Base-by-base conservation (phyloP, 2,888 invertebrate species). In the Coremacera marginata region DNA sequence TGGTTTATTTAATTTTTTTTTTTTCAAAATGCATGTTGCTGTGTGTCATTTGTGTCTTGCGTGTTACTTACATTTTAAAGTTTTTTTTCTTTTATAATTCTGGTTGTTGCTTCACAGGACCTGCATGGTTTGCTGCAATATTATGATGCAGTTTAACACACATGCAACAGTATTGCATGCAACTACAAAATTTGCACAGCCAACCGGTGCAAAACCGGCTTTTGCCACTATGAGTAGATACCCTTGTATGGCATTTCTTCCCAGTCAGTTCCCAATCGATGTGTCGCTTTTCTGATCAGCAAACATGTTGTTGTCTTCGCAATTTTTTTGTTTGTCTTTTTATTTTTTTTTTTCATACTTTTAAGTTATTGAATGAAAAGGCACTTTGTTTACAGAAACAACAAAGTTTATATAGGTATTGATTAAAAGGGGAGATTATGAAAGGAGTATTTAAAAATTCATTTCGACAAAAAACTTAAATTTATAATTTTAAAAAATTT, bases 221-320 rank as follows among this genome's bases (percentile, higher is more conserved):
- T 62, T 44, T 22, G 72, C 44, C 62, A 34, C 44, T 68, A n/a
- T n/a, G n/a, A n/a, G n/a, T n/a, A n/a, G 68, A n/a, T 60, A 49
- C 72, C 25, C 71, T 71, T 71, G 37, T 49, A 60, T 49, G 72
- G 62, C 62, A 62, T 72, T 72, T 72, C 72, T 62, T 62, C 37
- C 37, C 37, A 60, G 44, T 44, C 37, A 60, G 44, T 44, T 62
- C 49, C 49, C 27, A 14, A 19, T 63, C 31, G 57, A 60, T 9
- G 22, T 27, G 57, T 27, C 57, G 22, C 25, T 22, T 60, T 60
- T 60, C 25, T 60, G 57, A 60, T 60, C 57, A 60, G 25, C 22
- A 60, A 60, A 22, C 9, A 60, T 27, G 27, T 60, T 44, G 44
- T 44, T 44, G 57, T 27, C 11, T 60, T 3, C 22, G 11, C 9